Evolutionary conservation across 1,140 invertebrate species (phyloP).

Genomic region (Caerostris extrusa): DNA sequence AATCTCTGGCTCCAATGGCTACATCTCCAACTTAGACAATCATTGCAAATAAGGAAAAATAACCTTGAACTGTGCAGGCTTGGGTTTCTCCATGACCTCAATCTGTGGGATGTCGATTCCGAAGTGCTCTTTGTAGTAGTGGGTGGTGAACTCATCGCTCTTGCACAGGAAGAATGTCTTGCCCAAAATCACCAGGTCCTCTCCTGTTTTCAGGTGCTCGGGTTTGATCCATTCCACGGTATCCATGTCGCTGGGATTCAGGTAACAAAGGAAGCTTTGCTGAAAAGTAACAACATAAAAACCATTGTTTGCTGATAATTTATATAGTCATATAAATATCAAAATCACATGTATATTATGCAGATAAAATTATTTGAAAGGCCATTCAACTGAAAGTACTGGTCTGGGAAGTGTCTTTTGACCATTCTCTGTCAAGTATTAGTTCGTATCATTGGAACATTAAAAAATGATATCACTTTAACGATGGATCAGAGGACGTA

Average conservation of each 20-base stretch:
- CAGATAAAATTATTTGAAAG: too few relatives aligned
- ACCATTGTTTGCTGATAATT: not conserved
- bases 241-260: constrained; percentile 18
- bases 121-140: not conserved
- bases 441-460: too few relatives aligned
- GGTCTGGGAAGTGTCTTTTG: too few relatives aligned
- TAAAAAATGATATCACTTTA: too few relatives aligned
- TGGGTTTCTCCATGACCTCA: constrained; percentile 27
- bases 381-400: too few relatives aligned
- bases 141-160: constrained; percentile 16
- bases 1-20: too few relatives aligned
- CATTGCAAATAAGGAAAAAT: not conserved
- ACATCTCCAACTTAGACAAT: too few relatives aligned
- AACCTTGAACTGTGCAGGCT: not conserved
- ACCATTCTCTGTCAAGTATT: too few relatives aligned
- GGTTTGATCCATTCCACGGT: not conserved
- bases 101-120: constrained; percentile 3
- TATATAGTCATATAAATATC: too few relatives aligned
- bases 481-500: too few relatives aligned
- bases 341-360: too few relatives aligned
- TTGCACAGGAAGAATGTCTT: constrained; percentile 18
- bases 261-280: constrained; percentile 40
- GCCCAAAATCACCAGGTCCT: constrained; percentile 10
- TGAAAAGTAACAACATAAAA: not conserved
- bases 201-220: not conserved